These are phyloP conservation scores for Odontocerum albicorne DNA, from an alignment of 2,888 invertebrate species.

Conservation along the genomic window DNA sequence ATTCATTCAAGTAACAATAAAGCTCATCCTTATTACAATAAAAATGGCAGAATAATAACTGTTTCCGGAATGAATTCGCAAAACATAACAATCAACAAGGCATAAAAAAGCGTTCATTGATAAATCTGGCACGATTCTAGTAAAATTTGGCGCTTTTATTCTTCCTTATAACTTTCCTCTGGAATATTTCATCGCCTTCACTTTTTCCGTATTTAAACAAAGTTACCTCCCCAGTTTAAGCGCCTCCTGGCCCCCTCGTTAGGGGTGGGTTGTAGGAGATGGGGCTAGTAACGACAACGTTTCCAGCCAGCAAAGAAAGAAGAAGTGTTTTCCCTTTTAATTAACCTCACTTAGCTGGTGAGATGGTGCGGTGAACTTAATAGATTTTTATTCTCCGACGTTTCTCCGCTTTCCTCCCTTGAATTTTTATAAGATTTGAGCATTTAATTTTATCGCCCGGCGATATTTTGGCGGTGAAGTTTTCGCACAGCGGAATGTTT, in stretches of 20 bases:
- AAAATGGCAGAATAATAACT: no score
- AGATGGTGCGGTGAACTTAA: conserved; percentile 36
- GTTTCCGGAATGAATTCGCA: no score
- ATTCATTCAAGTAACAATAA: no score
- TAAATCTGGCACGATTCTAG: conserved; percentile 33
- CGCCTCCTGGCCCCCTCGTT: conserved; percentile 9
- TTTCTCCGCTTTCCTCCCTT: conserved; percentile 22
- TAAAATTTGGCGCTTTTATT: conserved; percentile 28
- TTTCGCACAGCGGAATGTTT: conserved; percentile 16
- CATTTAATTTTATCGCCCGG: conserved; percentile 30
- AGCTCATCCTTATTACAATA: no score
- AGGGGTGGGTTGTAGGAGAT: background rate
- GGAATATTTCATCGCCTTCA: conserved; percentile 18
- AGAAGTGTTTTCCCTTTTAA: conserved; percentile 37
- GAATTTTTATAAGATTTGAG: conserved; percentile 35
- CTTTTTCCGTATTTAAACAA: conserved; percentile 34
- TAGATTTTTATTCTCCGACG: conserved; percentile 37
- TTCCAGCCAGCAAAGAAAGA: conserved; percentile 34
- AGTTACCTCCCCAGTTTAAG: conserved; percentile 1
- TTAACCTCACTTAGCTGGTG: conserved; percentile 37
- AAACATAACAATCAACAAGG: no score
- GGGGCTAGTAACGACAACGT: conserved; percentile 27
- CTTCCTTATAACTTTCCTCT: conserved; percentile 23
- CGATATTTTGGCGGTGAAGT: conserved; percentile 24
- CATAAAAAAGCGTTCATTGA: conserved; percentile 31